Evolutionary conservation across 2,113 vertebrate genomes (phyloP), one percentile per base, ranked within the genome.

Genomic region (Melanostigma gelatinosum): DNA sequence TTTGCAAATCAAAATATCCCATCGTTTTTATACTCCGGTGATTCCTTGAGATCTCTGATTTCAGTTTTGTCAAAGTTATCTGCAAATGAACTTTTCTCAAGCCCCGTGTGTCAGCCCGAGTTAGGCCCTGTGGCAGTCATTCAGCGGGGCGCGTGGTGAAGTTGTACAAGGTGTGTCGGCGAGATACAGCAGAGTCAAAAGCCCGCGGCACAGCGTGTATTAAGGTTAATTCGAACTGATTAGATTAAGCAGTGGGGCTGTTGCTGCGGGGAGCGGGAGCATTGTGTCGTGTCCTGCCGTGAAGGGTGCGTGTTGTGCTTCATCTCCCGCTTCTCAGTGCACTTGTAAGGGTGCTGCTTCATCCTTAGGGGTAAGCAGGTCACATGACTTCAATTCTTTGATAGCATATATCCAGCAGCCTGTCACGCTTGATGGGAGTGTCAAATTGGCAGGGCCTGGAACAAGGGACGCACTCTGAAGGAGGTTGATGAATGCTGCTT

Each of bases 181-280:
- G 40, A 89, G 89, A 89, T 89, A 87, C 60, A 85, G 84, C 69
- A 20, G 70, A 85, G 86, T 85, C 88, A 88, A 91, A 91, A 90
- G 88, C 93, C 91, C 1, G 46, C 64, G 88, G 89, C 86, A 32
- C 68, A 57, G 72, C 57, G 57, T 88, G 89, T 82, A 93, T 94
- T 93, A 89, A 92, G 90, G 89, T 92, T 94, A 94, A 94, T 94
- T 91, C 89, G 79, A 94, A 90, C 79, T 94, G 93, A 94, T 94
- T 92, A 91, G 91, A 91, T 91, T 91, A 92, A 93, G 88, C 81
- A 89, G 86, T 20, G 77, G 82, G 77, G 70, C 52, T 72, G 90
- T 92, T 84, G 88, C 91, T 88, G 83, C 87, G 90, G 85, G 82
- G 82, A 87, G 58, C 32, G 8, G n/a, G 77, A 78, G 67, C 62